These are phyloP conservation scores for Kradibia gibbosae DNA, from an alignment of 1,140 invertebrate species.

Conservation along the genomic window DNA sequence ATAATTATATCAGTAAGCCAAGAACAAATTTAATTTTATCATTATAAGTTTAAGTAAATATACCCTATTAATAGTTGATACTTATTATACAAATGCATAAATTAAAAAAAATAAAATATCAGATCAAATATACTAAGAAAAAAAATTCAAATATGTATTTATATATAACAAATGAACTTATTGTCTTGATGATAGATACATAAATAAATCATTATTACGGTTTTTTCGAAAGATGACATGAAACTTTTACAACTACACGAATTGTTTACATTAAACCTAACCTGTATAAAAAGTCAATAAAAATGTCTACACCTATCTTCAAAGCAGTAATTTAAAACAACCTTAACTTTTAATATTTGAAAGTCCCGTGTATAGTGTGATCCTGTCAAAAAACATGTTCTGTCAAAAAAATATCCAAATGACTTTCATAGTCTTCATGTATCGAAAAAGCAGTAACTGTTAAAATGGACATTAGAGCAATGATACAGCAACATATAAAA, in stretches of 20 bases:
- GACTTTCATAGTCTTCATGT: background rate
- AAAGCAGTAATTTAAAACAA: background rate
- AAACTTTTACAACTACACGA: background rate
- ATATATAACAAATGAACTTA: too few relatives aligned
- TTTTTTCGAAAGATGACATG: background rate
- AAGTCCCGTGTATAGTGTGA: background rate
- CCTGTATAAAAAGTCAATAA: conserved; percentile 15
- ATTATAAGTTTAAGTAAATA: too few relatives aligned
- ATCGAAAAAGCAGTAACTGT: background rate
- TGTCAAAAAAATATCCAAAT: background rate
- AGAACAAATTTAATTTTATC: too few relatives aligned
- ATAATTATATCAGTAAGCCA: too few relatives aligned
- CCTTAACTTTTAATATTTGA: background rate
- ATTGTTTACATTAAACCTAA: background rate
- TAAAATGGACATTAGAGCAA: background rate
- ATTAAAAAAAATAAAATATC: too few relatives aligned
- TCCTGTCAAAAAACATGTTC: background rate
- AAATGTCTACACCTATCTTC: background rate
- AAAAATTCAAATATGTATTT: background rate
- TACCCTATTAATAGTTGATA: too few relatives aligned
- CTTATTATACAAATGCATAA: too few relatives aligned
- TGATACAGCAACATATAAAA: background rate
- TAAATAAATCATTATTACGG: background rate
- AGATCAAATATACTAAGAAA: background rate
- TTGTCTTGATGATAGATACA: background rate